These are phyloP conservation scores for Chaetops frenatus DNA, from an alignment of 2,113 vertebrate species.

Conservation along the genomic window DNA sequence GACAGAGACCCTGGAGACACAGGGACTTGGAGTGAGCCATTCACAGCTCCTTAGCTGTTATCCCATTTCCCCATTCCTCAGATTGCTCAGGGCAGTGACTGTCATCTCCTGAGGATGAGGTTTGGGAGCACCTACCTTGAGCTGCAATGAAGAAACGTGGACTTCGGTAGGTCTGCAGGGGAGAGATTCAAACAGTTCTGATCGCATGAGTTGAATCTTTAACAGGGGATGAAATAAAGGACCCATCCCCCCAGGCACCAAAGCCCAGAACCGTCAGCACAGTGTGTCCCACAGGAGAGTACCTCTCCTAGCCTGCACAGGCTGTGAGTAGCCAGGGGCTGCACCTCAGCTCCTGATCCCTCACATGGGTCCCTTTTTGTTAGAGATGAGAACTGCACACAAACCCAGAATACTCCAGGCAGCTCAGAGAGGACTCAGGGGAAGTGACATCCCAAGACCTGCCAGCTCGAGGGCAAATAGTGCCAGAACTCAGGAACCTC, in stretches of 20 bases:
- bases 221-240: not conserved
- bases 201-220: not conserved
- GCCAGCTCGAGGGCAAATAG: not conserved
- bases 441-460: not conserved
- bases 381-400: not conserved
- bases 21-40: not conserved
- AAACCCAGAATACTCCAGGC: not conserved
- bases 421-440: not conserved
- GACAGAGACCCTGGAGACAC: not conserved
- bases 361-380: not conserved
- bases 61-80: not conserved
- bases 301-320: not conserved
- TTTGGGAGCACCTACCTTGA: conserved; percentile 45
- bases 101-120: not conserved
- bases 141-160: conserved; percentile 57
- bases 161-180: conserved; percentile 42
- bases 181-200: not conserved
- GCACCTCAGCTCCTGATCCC: not conserved
- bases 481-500: not conserved
- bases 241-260: not conserved
- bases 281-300: not conserved
- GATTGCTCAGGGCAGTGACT: not conserved
- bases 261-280: not conserved
- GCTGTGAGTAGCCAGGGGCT: not conserved
- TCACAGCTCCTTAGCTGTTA: not conserved